Conservation (phyloP, 2,888 invertebrate species). For the Spodoptera littoralis region DNA sequence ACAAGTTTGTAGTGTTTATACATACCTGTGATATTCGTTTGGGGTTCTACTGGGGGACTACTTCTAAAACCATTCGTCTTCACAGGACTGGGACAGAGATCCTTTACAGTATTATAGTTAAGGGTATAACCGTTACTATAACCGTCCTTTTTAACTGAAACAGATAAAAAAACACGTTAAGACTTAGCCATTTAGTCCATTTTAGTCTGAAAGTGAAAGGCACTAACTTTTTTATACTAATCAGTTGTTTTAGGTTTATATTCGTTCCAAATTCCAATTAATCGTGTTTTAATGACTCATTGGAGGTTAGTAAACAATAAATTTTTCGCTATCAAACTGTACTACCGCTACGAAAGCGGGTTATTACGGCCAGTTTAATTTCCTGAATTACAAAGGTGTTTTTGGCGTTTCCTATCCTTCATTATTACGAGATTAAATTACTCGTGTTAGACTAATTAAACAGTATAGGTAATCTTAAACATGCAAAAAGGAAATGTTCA, state of each 20-base stretch:
- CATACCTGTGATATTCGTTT: constrained; percentile 84
- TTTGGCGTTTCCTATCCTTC: constrained; percentile 13
- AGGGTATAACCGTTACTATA: constrained; percentile 81
- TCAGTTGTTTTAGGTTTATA: constrained; percentile 11
- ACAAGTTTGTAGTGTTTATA: not conserved
- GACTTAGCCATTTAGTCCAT: not conserved
- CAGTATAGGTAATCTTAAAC: constrained; percentile 9
- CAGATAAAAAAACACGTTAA: constrained; percentile 38
- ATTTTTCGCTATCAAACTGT: constrained; percentile 22
- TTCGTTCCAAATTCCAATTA: constrained; percentile 29
- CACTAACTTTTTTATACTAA: constrained; percentile 13
- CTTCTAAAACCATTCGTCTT: constrained; percentile 85
- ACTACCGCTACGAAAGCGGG: constrained; percentile 23
- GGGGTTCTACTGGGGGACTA: constrained; percentile 83
- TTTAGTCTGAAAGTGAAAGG: constrained; percentile 18
- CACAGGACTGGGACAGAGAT: constrained; percentile 85
- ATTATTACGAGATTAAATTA: constrained; percentile 8
- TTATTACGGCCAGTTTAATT: constrained; percentile 10
- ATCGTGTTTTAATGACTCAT: constrained; percentile 50
- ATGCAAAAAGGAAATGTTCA: not conserved
- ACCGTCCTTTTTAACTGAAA: constrained; percentile 84
- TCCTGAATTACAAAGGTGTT: constrained; percentile 22
- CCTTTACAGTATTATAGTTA: constrained; percentile 85
- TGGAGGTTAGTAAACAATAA: constrained; percentile 25
- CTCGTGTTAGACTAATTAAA: constrained; percentile 12